These are phyloP conservation scores for Gallinago paraguaiae DNA, from an alignment of 2,113 vertebrate species.

Conservation along the genomic window DNA sequence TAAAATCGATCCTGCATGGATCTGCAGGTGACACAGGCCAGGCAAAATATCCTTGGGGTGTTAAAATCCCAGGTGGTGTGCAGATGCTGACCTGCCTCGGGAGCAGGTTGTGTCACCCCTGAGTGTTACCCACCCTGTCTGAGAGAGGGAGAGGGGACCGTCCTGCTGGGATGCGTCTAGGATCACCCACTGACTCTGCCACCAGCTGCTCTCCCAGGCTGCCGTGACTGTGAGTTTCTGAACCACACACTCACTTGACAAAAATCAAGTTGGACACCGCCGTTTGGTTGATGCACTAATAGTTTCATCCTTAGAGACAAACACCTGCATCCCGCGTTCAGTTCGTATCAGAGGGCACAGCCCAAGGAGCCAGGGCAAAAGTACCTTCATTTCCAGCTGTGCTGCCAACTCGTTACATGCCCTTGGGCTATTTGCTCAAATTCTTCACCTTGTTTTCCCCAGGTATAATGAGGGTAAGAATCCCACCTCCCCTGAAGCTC, in stretches of 20 bases:
- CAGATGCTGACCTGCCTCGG: accelerated
- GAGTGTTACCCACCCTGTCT: not conserved
- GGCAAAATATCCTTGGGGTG: not conserved
- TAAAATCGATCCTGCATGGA: not conserved
- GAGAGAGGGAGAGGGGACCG: not conserved
- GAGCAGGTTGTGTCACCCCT: not conserved
- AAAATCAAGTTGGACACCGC: not conserved
- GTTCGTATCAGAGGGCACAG: not conserved
- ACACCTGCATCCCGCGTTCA: not conserved
- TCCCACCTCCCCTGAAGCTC: not conserved
- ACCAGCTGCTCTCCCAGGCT: not conserved
- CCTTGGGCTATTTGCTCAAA: not conserved
- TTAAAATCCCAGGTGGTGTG: not conserved
- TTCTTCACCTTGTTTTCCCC: not conserved
- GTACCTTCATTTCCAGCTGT: not conserved
- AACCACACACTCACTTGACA: not conserved
- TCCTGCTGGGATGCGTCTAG: not conserved
- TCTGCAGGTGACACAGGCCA: not conserved
- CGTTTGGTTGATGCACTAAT: not conserved
- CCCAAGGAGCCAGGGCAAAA: not conserved
- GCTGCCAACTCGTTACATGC: not conserved
- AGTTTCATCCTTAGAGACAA: not conserved
- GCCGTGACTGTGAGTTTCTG: not conserved
- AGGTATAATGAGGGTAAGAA: not conserved
- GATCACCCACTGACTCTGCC: not conserved